phyloP scores from a whole-genome alignment of 2,113 vertebrate species.

The Oncorhynchus nerka region DNA sequence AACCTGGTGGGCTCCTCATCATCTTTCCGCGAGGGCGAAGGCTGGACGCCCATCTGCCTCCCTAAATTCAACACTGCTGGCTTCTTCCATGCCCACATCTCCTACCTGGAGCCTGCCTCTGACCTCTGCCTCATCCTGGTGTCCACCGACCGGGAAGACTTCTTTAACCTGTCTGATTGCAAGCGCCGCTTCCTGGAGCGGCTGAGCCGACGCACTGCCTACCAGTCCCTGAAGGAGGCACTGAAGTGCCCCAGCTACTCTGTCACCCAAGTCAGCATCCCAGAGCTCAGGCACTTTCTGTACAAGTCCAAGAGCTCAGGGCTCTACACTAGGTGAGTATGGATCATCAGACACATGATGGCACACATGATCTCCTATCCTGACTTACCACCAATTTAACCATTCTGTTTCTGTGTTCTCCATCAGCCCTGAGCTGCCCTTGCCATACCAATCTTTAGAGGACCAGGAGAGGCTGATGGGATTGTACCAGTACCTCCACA shows the following conservation, averaged over 20 bases:
- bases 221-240: slow-evolving; percentile 82
- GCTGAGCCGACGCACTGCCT: slow-evolving; percentile 83
- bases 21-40: slow-evolving; percentile 93
- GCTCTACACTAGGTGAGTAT: slow-evolving; percentile 92
- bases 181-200: slow-evolving; percentile 90
- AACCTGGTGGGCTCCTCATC: slow-evolving; percentile 95
- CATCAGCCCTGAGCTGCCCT: slow-evolving; percentile 87
- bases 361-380: no score
- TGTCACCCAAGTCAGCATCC: slow-evolving; percentile 86
- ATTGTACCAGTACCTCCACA: slow-evolving; percentile 93
- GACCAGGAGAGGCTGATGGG: slow-evolving; percentile 88
- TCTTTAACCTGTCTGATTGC: slow-evolving; percentile 92
- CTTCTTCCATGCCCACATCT: slow-evolving; percentile 97
- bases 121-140: slow-evolving; percentile 93
- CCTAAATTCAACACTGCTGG: slow-evolving; percentile 93
- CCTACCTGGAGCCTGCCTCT: slow-evolving; percentile 87
- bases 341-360: neutral
- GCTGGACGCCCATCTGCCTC: slow-evolving; percentile 96
- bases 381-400: neutral
- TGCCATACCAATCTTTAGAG: slow-evolving; percentile 81
- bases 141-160: slow-evolving; percentile 93
- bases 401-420: slow-evolving; percentile 18
- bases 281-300: slow-evolving; percentile 93
- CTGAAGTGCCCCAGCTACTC: slow-evolving; percentile 84
- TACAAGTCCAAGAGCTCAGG: slow-evolving; percentile 98